Evolutionary conservation across 2,797 vertebrate species (phyloP), one percentile per base, ranked within the genome.

Genomic region (Phrynocephalus guinanensis): DNA sequence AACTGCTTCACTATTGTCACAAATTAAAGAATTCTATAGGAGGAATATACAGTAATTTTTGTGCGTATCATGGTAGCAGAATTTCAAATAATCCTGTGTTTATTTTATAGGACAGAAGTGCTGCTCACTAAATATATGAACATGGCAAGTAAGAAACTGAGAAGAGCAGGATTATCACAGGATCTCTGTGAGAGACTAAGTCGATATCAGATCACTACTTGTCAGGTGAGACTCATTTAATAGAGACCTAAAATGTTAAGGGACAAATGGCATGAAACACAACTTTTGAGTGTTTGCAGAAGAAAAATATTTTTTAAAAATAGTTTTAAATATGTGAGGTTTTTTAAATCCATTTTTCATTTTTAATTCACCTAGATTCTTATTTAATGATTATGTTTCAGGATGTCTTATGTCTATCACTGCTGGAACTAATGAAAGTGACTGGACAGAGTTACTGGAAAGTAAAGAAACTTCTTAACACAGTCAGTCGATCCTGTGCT

Each of bases 111-210:
- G 52, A 50, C 63, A 90, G 84, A 80, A 79, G 86, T 2, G 91
- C 84, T 91, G 3, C 15, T 10, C 0, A 86, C 22, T 81, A 93
- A 89, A 16, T 70, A 82, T 85, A 22, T 70, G 83, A 91, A 15
- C 20, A 98, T 98, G 97, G 92, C 96, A 84, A 91, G 90, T 90
- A 98, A 96, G 94, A 97, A 97, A 88, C 90, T 98, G 52, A 96
- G 95, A 93, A 95, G 97, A 95, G 94, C 96, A 77, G 95, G 91
- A 11, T 92, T 98, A 82, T 92, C 97, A 75, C 92, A 94, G 71
- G 96, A 97, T 30, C 81, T 97, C 3, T 98, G 97, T 95, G 97
- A 97, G 71, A 95, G 95, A 85, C 88, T 98, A 84, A 95, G 92
- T 89, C 96, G 96, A 78, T 93, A 97, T 92, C 97, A 97, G 73